Conservation (phyloP, 1,140 invertebrate species). For the Aphis craccivora region DNA sequence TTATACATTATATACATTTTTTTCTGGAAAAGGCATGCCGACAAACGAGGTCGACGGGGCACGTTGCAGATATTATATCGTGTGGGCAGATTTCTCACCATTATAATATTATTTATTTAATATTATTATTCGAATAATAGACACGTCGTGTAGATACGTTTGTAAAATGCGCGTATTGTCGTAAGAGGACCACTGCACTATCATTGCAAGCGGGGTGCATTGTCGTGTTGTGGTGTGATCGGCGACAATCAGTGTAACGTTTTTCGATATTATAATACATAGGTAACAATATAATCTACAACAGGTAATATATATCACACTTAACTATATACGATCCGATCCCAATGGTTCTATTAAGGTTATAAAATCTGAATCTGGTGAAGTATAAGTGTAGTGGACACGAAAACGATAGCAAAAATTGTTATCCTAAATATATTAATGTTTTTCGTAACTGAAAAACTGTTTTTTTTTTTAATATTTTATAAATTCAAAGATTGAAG, state of each 20-base stretch:
- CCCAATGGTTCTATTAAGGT: not conserved
- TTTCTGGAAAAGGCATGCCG: not conserved
- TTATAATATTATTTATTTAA: slow-evolving; percentile 15
- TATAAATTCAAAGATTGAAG: not conserved
- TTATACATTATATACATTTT: not conserved
- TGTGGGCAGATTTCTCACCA: not conserved
- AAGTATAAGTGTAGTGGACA: not conserved
- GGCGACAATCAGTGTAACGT: not conserved
- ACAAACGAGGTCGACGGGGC: slow-evolving; percentile 31
- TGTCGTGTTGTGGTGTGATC: not conserved
- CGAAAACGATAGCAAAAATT: not conserved
- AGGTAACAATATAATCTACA: not conserved
- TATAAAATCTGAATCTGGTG: not conserved
- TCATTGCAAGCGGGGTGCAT: not conserved
- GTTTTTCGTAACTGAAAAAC: too few relatives aligned
- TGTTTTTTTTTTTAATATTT: not conserved
- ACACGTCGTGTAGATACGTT: slow-evolving; percentile 26
- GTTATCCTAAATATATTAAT: too few relatives aligned
- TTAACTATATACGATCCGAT: not conserved
- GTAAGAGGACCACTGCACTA: not conserved
- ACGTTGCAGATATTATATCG: not conserved
- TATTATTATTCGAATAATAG: slow-evolving; percentile 24
- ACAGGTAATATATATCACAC: not conserved
- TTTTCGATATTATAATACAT: slow-evolving; percentile 11
- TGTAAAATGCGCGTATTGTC: not conserved